A percentile compares a stretch with the other conserved stretches of the same genome.
phyloP scores from a whole-genome alignment of 2,113 vertebrate genomes.

The Pygoscelis antarcticus region DNA sequence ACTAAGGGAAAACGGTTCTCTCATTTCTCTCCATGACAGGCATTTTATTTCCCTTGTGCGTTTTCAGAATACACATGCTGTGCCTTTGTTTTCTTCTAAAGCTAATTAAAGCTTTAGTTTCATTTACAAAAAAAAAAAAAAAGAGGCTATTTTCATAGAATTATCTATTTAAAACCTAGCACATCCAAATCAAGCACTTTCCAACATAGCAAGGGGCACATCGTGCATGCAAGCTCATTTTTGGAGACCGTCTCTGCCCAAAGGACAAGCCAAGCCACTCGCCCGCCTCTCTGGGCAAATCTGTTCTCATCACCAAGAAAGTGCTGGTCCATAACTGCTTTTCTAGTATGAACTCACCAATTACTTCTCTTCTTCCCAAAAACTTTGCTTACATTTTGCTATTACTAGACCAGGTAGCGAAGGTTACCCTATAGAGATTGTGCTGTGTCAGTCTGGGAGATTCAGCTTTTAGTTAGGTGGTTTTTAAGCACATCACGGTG shows the following conservation, averaged over 20 bases:
- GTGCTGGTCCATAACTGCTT: background rate
- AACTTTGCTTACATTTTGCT: background rate
- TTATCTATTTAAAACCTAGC: background rate
- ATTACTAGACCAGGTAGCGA: background rate
- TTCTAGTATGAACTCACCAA: background rate
- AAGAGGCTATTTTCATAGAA: background rate
- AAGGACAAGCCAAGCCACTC: background rate
- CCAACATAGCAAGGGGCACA: background rate
- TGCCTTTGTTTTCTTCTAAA: background rate
- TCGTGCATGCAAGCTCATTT: background rate
- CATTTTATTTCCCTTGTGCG: background rate
- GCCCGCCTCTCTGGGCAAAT: background rate
- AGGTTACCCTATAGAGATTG: background rate
- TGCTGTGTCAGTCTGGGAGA: background rate
- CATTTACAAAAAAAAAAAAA: rapidly evolving
- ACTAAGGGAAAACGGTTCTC: background rate
- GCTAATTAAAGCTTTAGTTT: background rate
- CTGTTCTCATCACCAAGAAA: background rate
- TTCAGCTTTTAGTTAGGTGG: background rate
- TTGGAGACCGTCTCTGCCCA: background rate
- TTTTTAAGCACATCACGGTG: background rate
- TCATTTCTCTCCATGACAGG: background rate
- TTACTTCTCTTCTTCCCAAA: background rate
- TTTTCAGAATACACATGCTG: background rate
- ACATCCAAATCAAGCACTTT: background rate